phyloP scores from a whole-genome alignment of 2,797 vertebrate genomes.

The Mionectes olivaceus region DNA sequence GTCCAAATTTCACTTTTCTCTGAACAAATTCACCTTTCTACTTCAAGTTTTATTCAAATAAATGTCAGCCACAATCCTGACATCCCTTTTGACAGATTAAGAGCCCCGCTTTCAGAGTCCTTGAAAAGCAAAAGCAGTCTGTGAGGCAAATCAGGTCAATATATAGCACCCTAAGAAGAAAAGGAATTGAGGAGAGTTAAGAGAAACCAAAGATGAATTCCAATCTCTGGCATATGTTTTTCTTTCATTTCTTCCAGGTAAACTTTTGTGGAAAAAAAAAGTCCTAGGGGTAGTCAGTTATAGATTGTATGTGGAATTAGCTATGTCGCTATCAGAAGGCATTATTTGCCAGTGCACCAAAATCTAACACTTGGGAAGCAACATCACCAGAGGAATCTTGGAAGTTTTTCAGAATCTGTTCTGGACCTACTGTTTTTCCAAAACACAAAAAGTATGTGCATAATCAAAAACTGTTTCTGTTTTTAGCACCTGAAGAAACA shows the following conservation, averaged over 20 bases:
- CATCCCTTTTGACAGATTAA: neutral
- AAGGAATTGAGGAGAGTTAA: neutral
- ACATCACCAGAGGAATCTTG: neutral
- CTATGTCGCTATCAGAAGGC: neutral
- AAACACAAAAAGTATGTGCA: neutral
- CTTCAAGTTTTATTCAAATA: neutral
- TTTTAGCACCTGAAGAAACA: neutral
- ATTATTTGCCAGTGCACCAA: neutral
- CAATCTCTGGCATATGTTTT: neutral
- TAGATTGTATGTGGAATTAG: rapidly evolving
- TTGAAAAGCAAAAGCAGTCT: constrained; percentile 13
- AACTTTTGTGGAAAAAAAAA: neutral
- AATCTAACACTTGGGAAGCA: neutral
- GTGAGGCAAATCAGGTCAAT: neutral
- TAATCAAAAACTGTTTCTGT: neutral
- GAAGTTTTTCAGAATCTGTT: neutral
- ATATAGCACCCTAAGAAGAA: neutral
- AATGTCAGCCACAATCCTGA: neutral
- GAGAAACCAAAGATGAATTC: neutral
- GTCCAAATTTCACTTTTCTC: neutral
- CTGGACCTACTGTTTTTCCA: neutral
- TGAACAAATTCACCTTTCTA: neutral
- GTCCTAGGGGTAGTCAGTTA: neutral
- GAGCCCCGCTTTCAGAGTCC: neutral
- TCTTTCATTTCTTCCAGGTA: neutral